Conservation (phyloP, 1,140 invertebrate genomes). For the Telenomus remus region DNA sequence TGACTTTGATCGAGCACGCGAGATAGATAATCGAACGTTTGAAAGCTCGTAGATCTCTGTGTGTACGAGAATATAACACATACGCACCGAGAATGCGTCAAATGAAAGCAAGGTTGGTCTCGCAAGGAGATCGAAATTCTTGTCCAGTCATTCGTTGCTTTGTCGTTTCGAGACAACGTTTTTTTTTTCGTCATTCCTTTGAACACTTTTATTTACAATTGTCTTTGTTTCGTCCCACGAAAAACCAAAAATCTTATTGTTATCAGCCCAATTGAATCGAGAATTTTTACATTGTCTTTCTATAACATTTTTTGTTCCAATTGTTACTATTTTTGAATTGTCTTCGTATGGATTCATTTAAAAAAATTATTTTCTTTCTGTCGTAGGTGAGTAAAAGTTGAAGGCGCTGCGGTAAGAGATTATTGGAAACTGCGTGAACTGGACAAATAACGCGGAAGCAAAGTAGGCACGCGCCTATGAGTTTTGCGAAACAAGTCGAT, state of each 20-base stretch:
- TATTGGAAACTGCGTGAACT: too few species aligned
- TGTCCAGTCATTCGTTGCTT: constrained; percentile 63
- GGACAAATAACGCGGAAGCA: constrained; percentile 64
- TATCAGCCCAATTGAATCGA: too few species aligned
- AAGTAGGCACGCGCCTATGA: constrained; percentile 65
- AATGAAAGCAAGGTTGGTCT: constrained; percentile 71
- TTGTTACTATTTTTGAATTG: too few species aligned
- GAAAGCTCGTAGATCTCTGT: too few species aligned
- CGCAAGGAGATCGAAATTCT: constrained; percentile 68
- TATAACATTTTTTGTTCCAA: too few species aligned
- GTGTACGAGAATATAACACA: constrained; percentile 24
- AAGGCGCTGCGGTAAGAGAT: too few species aligned
- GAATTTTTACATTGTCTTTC: too few species aligned
- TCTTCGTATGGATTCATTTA: too few species aligned
- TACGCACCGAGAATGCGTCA: constrained; percentile 64
- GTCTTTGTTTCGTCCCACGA: too few species aligned
- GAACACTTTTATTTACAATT: not conserved
- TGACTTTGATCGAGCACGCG: constrained; percentile 20
- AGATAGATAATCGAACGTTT: constrained; percentile 8
- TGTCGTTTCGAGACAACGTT: constrained; percentile 14
- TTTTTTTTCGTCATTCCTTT: constrained; percentile 48
- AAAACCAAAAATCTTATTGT: too few species aligned
- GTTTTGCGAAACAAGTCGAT: constrained; percentile 56
- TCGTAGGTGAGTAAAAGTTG: too few species aligned
- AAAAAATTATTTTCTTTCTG: too few species aligned